Evolutionary conservation across 2,113 vertebrate species (phyloP).

Genomic region (Globicephala melas): DNA sequence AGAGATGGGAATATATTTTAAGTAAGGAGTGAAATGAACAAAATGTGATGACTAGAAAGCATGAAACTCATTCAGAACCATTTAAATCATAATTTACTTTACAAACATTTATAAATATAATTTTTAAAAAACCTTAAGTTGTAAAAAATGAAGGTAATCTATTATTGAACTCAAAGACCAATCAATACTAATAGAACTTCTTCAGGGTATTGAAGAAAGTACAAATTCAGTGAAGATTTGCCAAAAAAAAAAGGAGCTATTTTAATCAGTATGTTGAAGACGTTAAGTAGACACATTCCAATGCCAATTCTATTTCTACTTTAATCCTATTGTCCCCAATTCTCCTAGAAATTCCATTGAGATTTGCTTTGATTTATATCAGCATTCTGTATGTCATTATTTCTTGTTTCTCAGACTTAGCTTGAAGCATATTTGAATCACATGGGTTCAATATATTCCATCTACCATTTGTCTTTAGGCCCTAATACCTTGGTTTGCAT

Average conservation of each 20-base stretch:
- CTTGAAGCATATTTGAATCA: slow-evolving; percentile 17
- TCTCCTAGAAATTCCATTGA: background rate
- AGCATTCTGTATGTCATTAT: background rate
- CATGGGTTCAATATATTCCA: background rate
- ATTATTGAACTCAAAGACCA: slow-evolving; percentile 8
- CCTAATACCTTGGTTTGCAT: background rate
- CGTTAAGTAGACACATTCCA: background rate
- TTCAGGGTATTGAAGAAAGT: background rate
- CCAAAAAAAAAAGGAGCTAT: background rate
- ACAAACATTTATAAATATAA: background rate
- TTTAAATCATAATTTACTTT: background rate
- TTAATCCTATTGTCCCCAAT: background rate
- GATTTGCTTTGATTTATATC: background rate
- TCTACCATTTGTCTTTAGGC: background rate
- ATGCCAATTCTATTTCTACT: background rate
- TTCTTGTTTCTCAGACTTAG: background rate
- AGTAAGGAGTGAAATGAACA: background rate
- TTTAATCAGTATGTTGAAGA: slow-evolving; percentile 24
- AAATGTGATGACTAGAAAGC: background rate
- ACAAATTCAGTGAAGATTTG: background rate
- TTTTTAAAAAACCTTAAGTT: slow-evolving; percentile 1
- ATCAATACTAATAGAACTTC: background rate
- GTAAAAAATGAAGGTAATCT: background rate
- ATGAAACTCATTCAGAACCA: background rate
- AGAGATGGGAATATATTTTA: background rate